Percentiles rank a stretch among this genome's conserved stretches.
These are phyloP conservation scores for Cheilosia scutellata DNA, from an alignment of 2,888 invertebrate species.

Conservation along the genomic window DNA sequence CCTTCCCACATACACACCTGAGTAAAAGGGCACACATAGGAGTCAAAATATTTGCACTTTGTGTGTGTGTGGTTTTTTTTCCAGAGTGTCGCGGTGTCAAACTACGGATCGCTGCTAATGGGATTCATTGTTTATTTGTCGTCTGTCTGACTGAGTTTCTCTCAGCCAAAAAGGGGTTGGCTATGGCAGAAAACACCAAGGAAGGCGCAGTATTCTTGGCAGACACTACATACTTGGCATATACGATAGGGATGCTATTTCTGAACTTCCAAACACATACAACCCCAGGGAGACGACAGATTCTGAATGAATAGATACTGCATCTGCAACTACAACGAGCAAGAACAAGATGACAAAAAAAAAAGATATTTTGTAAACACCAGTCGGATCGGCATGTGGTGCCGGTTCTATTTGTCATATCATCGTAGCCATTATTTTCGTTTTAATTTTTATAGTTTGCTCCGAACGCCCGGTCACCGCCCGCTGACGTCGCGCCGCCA, in stretches of 20 bases:
- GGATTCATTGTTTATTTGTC: conserved; percentile 68
- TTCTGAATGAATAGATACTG: neutral
- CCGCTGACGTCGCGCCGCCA: neutral
- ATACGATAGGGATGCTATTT: conserved; percentile 34
- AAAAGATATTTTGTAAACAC: conserved; percentile 48
- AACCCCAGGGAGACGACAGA: neutral
- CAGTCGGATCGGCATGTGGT: conserved; percentile 54
- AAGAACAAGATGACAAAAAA: neutral
- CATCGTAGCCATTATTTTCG: conserved; percentile 69
- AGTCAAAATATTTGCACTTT: conserved; percentile 11
- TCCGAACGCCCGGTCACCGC: neutral
- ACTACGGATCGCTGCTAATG: conserved; percentile 45
- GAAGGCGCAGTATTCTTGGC: conserved; percentile 54
- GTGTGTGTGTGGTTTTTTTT: neutral
- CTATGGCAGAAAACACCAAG: conserved; percentile 5
- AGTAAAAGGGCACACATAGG: neutral
- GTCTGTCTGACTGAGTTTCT: conserved; percentile 53
- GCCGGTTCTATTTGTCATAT: conserved; percentile 65
- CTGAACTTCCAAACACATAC: neutral
- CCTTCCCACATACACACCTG: conserved; percentile 5
- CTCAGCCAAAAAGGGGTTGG: neutral
- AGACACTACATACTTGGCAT: conserved; percentile 24
- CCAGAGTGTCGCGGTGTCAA: conserved; percentile 8
- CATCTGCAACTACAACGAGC: neutral
- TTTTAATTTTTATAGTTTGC: conserved; percentile 62